Percentiles rank a stretch among this genome's conserved stretches.
phyloP scores from a whole-genome alignment of 2,888 invertebrate species.

The Automeris io region DNA sequence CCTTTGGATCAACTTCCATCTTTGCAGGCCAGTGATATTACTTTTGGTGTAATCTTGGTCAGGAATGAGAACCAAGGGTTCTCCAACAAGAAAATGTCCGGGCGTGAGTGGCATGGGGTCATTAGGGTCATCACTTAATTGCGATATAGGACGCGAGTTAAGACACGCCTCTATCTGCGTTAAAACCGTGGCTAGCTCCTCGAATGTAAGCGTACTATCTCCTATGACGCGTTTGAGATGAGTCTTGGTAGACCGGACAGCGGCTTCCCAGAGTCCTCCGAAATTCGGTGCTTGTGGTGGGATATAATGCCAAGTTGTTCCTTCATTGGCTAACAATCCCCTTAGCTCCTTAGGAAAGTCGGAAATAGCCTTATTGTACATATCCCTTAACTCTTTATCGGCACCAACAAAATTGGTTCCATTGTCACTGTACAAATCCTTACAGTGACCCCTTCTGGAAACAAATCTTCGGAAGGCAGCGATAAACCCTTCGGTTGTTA shows the following conservation, averaged over 20 bases:
- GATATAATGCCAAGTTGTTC: conserved; percentile 15
- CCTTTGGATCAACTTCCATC: background rate
- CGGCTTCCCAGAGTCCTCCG: conserved; percentile 23
- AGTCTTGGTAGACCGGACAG: conserved; percentile 14
- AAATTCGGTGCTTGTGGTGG: conserved; percentile 14
- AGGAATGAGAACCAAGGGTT: background rate
- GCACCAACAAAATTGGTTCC: conserved; percentile 17
- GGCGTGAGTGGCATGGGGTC: background rate
- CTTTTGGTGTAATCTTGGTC: background rate
- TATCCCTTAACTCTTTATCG: conserved; percentile 9
- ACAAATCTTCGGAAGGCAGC: conserved; percentile 17
- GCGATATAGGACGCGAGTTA: conserved; percentile 5
- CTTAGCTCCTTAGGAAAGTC: conserved; percentile 8
- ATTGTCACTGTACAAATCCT: conserved; percentile 15
- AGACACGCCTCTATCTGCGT: conserved; percentile 10
- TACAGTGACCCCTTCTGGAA: conserved; percentile 14
- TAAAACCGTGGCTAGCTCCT: conserved; percentile 9
- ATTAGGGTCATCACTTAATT: background rate
- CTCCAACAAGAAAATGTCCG: conserved; percentile 1
- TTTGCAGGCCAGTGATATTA: background rate
- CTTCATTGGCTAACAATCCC: conserved; percentile 10
- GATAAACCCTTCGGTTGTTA: conserved; percentile 21
- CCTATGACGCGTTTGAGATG: conserved; percentile 16
- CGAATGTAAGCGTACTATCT: conserved; percentile 12
- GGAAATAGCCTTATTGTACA: conserved; percentile 1